Evolutionary conservation across 2,797 vertebrate genomes (phyloP), one percentile per base, ranked within the genome.

Genomic region (Acanthurus tractus): DNA sequence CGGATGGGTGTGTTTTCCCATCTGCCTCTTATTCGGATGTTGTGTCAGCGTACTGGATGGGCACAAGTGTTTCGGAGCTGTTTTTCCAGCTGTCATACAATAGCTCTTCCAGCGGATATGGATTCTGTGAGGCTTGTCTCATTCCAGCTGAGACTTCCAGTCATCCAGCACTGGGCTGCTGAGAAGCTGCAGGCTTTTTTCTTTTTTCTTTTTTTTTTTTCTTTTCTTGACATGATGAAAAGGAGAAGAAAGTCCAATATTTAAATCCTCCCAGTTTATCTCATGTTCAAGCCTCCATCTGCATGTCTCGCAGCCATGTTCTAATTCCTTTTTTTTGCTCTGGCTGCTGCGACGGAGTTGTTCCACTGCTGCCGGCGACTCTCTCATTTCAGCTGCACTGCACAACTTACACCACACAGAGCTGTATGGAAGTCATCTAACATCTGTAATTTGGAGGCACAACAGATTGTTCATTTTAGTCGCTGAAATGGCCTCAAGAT

Each of bases 41-140:
- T 53, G 67, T 84, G 84, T 82, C 77, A 85, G 59, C 2, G 1
- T 8, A 14, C 63, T 56, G 84, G 56, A 74, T 13, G 66, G 78
- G 66, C 67, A 40, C 59, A 62, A 84, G 76, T 64, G 65, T 64
- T 34, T 76, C 55, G 8, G 6, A 1, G 53, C 62, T 78, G 81
- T 88, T 91, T 90, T 89, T 83, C 79, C 90, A 93, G 88, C 90
- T 88, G 87, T 86, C 79, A 76, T 6, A 79, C 78, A 71, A 76
- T 40, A 48, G 63, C 56, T 56, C 83, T 59, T 70, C 56, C 49
- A 71, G 66, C 46, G 65, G 85, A 85, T 84, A 53, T 71, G 56
- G 75, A 64, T 86, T 85, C 81, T 73, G 55, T 64, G 29, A 65
- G 55, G 46, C 70, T 70, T 42, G 49, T 85, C 63, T 85, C 61